Percentiles rank a stretch among this genome's conserved stretches.
These are phyloP conservation scores for Ambastaia sidthimunki DNA, from an alignment of 2,797 vertebrate species.

Conservation along the genomic window DNA sequence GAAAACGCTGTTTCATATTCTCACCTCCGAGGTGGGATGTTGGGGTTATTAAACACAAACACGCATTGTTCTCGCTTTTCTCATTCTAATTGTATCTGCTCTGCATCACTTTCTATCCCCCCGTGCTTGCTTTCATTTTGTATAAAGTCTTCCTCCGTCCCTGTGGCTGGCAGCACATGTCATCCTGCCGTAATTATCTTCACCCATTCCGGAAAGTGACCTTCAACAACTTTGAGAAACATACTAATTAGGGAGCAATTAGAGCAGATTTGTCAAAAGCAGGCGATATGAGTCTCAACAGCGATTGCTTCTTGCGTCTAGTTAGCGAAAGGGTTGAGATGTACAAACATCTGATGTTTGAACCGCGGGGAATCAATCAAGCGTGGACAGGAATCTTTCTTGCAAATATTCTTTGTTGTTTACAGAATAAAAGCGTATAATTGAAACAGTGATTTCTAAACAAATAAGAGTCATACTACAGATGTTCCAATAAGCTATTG, in stretches of 20 bases:
- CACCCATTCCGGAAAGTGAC: conserved; percentile 42
- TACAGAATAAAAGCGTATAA: background rate
- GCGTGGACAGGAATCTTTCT: conserved; percentile 9
- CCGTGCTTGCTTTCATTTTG: conserved; percentile 42
- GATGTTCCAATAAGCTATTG: background rate
- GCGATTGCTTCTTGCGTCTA: conserved; percentile 4
- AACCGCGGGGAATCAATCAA: conserved; percentile 9
- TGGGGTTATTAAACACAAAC: conserved; percentile 35
- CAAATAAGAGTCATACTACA: background rate
- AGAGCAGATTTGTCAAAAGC: conserved; percentile 47
- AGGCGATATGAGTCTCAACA: conserved; percentile 25
- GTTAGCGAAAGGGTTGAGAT: conserved; percentile 14
- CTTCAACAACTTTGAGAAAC: conserved; percentile 39
- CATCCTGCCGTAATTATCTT: conserved; percentile 51
- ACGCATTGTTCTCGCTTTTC: conserved; percentile 5
- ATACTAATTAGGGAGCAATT: conserved; percentile 49
- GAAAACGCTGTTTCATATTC: conserved; percentile 30
- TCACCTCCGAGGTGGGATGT: conserved; percentile 21
- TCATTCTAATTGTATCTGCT: conserved; percentile 32
- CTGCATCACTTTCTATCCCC: conserved; percentile 42
- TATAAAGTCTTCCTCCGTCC: conserved; percentile 37
- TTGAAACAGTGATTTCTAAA: background rate
- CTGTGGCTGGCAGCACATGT: conserved; percentile 45
- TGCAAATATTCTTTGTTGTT: conserved; percentile 6
- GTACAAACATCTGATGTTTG: conserved; percentile 19